These are phyloP conservation scores for Himalopsyche phryganea DNA, from an alignment of 1,140 invertebrate species.

Conservation along the genomic window DNA sequence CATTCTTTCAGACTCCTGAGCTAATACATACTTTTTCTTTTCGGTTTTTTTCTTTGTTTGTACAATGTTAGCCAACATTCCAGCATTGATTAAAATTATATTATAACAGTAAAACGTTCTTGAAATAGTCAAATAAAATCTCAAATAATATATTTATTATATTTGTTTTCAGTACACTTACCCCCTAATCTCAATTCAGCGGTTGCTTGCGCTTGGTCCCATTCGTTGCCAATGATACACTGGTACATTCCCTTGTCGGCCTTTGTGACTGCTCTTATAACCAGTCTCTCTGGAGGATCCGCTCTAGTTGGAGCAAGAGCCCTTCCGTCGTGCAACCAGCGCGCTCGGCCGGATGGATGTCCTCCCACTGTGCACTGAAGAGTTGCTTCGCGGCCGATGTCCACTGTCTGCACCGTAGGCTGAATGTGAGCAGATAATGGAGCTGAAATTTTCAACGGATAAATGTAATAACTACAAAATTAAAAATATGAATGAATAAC, in stretches of 20 bases:
- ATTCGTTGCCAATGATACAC: constrained; percentile 82
- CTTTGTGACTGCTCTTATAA: constrained; percentile 67
- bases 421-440: constrained; percentile 70
- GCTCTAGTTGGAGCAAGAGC: constrained; percentile 45
- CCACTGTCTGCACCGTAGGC: constrained; percentile 72
- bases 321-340: constrained; percentile 81
- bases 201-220: constrained; percentile 79
- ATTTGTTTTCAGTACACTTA: too few species aligned
- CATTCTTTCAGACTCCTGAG: too few species aligned
- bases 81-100: too few species aligned
- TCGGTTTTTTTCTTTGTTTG: too few species aligned
- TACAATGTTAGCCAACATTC: too few species aligned
- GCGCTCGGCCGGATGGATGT: constrained; percentile 73
- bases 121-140: too few species aligned
- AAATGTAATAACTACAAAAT: too few species aligned
- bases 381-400: constrained; percentile 74
- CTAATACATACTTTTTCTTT: too few species aligned
- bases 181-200: constrained; percentile 80
- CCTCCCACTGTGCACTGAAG: constrained; percentile 86
- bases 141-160: too few species aligned
- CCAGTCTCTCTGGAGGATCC: constrained; percentile 45
- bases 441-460: constrained; percentile 47
- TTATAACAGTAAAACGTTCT: too few species aligned
- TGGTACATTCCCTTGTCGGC: constrained; percentile 87
- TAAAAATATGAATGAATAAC: too few species aligned